Conservation (phyloP, 2,797 vertebrate species). For the Tenualosa thibaudeaui region DNA sequence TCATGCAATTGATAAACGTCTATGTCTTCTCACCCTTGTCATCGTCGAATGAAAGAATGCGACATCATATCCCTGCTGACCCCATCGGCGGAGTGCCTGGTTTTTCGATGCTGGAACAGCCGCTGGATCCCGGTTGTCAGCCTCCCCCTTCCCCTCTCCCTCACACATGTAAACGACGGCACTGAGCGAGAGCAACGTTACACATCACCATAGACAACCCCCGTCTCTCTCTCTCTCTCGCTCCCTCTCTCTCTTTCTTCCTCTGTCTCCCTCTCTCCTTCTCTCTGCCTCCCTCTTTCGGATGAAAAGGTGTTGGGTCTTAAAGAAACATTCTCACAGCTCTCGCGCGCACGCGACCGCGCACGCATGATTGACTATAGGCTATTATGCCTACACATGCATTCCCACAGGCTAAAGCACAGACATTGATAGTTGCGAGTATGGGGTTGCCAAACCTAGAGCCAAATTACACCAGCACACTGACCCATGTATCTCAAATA, state of each 20-base stretch:
- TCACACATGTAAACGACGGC: conserved; percentile 53
- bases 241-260: conserved; percentile 39
- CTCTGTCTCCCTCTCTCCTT: conserved; percentile 40
- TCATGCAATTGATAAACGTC: conserved; percentile 41
- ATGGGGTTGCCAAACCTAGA: background rate
- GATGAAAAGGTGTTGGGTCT: conserved; percentile 63
- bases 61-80: conserved; percentile 57
- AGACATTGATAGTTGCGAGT: background rate
- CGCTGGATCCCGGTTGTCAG: conserved; percentile 70
- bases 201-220: conserved; percentile 48
- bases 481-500: background rate
- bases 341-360: conserved; percentile 13
- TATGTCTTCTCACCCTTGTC: conserved; percentile 69
- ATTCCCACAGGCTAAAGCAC: background rate
- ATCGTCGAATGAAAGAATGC: conserved; percentile 58
- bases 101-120: conserved; percentile 65
- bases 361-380: conserved; percentile 10
- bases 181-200: conserved; percentile 62
- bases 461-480: background rate
- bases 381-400: background rate
- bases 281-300: conserved; percentile 39
- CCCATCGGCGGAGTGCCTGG: conserved; percentile 63
- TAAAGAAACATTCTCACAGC: conserved; percentile 60
- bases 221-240: conserved; percentile 52
- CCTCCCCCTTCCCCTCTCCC: conserved; percentile 66